Conservation (phyloP, 2,888 invertebrate species). For the Philopedon plagiatum region DNA sequence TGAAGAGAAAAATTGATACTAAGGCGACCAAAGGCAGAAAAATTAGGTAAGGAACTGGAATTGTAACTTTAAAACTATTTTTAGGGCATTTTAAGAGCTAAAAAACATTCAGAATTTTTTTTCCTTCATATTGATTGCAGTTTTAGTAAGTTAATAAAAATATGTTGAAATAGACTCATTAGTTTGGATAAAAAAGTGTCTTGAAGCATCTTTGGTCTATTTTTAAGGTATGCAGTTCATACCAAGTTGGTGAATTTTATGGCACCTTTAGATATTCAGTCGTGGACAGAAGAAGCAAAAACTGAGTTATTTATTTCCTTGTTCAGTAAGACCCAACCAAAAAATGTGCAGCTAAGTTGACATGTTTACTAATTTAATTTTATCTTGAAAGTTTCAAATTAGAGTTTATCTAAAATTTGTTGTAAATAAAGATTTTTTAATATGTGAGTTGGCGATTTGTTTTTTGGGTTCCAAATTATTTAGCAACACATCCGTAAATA, state of each 20-base stretch:
- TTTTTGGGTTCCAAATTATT: too few species aligned
- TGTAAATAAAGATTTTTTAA: too few species aligned
- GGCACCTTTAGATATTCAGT: constrained; percentile 78
- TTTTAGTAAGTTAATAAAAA: too few species aligned
- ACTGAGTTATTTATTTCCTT: constrained; percentile 86
- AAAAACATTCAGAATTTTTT: too few species aligned
- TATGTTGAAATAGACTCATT: too few species aligned
- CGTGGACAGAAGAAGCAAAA: constrained; percentile 85
- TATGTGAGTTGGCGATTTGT: too few species aligned
- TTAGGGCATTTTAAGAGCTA: background rate
- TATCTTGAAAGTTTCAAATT: too few species aligned
- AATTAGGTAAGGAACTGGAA: constrained; percentile 71
- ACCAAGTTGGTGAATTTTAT: constrained; percentile 91
- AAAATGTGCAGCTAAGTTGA: background rate
- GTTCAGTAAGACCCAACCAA: constrained; percentile 75
- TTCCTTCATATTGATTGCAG: too few species aligned
- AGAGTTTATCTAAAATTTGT: too few species aligned
- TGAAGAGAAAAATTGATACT: constrained; percentile 94
- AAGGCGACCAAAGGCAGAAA: constrained; percentile 95
- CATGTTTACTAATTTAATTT: background rate
- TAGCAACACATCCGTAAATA: too few species aligned
- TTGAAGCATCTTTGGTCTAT: background rate
- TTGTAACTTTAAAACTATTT: too few species aligned
- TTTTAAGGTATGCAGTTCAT: constrained; percentile 79
- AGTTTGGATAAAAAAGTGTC: too few species aligned